Evolutionary conservation across 64 coral and sea anemone species (phyloP), one percentile per base, ranked within the genome.

Genomic region (Orbicella faveolata): DNA sequence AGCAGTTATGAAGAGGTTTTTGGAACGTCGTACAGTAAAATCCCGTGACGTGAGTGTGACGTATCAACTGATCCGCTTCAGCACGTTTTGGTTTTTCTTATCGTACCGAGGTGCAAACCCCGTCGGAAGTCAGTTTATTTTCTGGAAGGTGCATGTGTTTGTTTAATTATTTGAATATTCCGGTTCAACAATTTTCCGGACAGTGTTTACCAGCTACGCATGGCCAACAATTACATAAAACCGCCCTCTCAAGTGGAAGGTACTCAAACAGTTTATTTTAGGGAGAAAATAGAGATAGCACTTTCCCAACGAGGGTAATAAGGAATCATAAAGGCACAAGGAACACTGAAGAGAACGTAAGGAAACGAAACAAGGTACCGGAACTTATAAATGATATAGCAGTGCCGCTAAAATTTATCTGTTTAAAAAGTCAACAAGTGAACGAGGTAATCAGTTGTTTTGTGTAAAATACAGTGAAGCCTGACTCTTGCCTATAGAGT

Each of bases 11-110:
- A 25, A 34, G 19, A 78, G 36, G 23, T n/a, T 4, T 79, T 76
- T 41, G 75, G 35, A 20, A 21, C 17, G 36, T 36, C 36, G 35
- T 20, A 41, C 10, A 17, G 14, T 2, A 17, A 3, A 51, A 55
- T 79, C n/a, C 51, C 23, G 51, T 79, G 51, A 79, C 77, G 77
- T 77, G 75, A n/a, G 37, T 1, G 20, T 79, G 77, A 79, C 77
- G 51, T 57, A 76, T 34, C 8, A n/a, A 5, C 35, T 21, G 54
- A 13, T 26, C 19, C 57, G 30, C 63, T 65, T 83, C 16, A 83
- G 80, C 80, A 64, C 51, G 52, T 70, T 70, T 11, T 70, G 6
- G 1, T 33, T 70, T 25, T 33, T 25, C 67, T 70, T 70, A 48
- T 70, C 67, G 10, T 4, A 53, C 52, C 52, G 10, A 6, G 6